A percentile compares a stretch with the other conserved stretches of the same genome.
Evolutionary conservation across 2,113 vertebrate genomes (phyloP).

Genomic region (Vimba vimba): DNA sequence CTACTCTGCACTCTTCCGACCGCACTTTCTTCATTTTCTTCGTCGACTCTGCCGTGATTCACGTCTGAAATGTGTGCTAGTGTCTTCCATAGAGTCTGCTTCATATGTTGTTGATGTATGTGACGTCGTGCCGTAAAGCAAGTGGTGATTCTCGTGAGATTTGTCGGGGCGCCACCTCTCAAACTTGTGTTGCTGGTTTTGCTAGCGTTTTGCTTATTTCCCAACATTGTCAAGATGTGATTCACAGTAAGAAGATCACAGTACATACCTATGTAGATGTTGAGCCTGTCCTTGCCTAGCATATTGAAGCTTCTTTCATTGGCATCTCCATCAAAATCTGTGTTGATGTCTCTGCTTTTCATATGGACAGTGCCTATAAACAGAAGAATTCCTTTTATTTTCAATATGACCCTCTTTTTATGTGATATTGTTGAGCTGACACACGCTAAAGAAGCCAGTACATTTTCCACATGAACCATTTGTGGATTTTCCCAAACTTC

Average conservation of each 20-base stretch:
- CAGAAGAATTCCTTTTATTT: slow-evolving; percentile 45
- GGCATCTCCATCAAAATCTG: slow-evolving; percentile 57
- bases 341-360: slow-evolving; percentile 67
- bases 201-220: not conserved
- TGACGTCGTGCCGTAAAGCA: too few relatives aligned
- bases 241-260: not conserved
- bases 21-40: too few relatives aligned
- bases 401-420: not conserved
- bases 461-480: too few relatives aligned
- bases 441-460: not conserved
- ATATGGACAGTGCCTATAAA: slow-evolving; percentile 74
- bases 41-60: too few relatives aligned
- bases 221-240: not conserved
- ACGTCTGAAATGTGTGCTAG: too few relatives aligned
- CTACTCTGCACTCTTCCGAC: too few relatives aligned
- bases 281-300: slow-evolving; percentile 38
- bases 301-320: slow-evolving; percentile 48
- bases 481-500: not conserved
- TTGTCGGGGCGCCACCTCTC: too few relatives aligned
- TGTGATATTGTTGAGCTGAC: not conserved
- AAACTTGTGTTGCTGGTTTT: too few relatives aligned
- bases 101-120: too few relatives aligned
- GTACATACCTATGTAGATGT: slow-evolving; percentile 75
- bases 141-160: too few relatives aligned
- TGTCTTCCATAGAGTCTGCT: too few relatives aligned